A percentile compares a stretch with the other conserved stretches of the same genome.
phyloP scores from a whole-genome alignment of 2,113 vertebrate species.

The Plestiodon gilberti region DNA sequence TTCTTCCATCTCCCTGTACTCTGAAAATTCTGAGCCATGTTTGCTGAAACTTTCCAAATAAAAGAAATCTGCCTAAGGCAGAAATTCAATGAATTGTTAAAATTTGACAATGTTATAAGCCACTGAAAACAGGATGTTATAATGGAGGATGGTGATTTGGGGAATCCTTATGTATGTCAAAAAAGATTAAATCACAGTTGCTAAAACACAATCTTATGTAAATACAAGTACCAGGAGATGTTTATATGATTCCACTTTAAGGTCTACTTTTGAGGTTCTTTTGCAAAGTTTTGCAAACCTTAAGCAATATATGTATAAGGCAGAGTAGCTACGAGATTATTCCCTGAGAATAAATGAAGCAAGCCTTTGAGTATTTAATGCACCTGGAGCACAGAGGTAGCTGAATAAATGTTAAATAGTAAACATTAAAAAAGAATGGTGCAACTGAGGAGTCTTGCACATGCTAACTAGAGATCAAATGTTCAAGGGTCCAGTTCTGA shows the following conservation, averaged over 20 bases:
- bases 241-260: not conserved
- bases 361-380: not conserved
- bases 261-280: not conserved
- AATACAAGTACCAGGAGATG: not conserved
- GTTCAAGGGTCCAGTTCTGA: not conserved
- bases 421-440: not conserved
- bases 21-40: slow-evolving; percentile 5
- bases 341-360: not conserved
- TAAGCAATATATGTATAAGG: not conserved
- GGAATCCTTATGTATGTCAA: not conserved
- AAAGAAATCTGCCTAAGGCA: slow-evolving; percentile 28
- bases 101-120: slow-evolving; percentile 17
- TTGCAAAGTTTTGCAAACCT: not conserved
- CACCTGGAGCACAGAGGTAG: not conserved
- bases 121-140: slow-evolving; percentile 6
- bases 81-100: slow-evolving; percentile 29
- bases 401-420: not conserved
- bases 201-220: not conserved
- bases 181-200: slow-evolving; percentile 7
- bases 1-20: not conserved
- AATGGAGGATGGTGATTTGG: not conserved
- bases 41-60: slow-evolving; percentile 19
- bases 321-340: not conserved
- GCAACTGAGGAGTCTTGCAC: not conserved
- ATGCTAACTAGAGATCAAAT: not conserved